These are phyloP conservation scores for Rhingia campestris DNA, from an alignment of 2,888 invertebrate genomes.

Conservation along the genomic window DNA sequence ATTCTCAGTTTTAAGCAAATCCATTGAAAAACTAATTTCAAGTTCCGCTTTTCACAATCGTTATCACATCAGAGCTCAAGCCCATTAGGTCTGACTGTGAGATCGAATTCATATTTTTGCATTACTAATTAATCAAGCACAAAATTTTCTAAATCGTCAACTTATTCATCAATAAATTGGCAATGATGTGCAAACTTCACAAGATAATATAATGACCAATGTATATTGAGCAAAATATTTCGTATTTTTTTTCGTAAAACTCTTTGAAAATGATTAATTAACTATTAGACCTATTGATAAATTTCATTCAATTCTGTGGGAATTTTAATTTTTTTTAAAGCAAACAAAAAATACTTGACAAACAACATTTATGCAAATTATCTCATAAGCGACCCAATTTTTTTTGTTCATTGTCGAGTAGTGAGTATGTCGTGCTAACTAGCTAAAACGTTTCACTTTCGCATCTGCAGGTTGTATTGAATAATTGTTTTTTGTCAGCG, in stretches of 20 bases:
- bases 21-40: no score
- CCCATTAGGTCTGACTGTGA: no score
- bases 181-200: no score
- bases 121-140: no score
- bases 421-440: conserved; percentile 22
- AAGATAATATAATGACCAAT: no score
- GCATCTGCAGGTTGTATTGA: conserved; percentile 27
- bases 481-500: conserved; percentile 15
- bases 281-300: conserved; percentile 30
- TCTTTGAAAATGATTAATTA: conserved; percentile 46
- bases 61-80: no score
- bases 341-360: conserved; percentile 12
- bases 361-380: conserved; percentile 59
- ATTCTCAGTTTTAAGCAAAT: no score
- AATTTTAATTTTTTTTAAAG: conserved; percentile 40
- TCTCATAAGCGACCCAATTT: conserved; percentile 63
- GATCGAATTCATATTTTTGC: no score
- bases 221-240: neutral
- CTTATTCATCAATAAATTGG: no score
- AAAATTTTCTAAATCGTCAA: no score
- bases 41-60: no score
- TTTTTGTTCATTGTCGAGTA: conserved; percentile 4
- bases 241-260: neutral
- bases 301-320: conserved; percentile 57
- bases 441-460: conserved; percentile 59